Base-by-base conservation (phyloP, 1,140 invertebrate species). In the Homalodisca vitripennis region DNA sequence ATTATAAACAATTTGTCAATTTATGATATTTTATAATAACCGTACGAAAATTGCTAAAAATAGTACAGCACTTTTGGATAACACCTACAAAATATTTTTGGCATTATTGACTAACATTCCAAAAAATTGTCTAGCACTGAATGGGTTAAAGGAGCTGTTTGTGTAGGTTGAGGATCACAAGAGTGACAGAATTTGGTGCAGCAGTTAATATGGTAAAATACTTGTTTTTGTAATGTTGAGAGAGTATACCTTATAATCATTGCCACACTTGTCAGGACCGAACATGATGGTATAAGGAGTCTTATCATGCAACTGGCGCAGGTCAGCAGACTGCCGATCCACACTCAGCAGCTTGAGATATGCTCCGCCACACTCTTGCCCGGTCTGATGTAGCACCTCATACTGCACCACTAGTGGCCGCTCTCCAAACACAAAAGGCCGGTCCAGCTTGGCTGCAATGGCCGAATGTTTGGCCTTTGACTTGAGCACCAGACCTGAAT, bases 211-310 rank as follows among this genome's bases (percentile, higher is more conserved):
- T 24, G 32, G 1, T 66, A 30, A 1, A 12, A 41, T 46, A 62
- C 24, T 24, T 60, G 17, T 66, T 17, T 41, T 10, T 10, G 34
- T 41, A 17, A 41, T 10, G 17, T 41, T n/a, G 17, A 17, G 34
- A 41, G 6, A 10, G 48, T 55, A 68, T 78, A 90, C 87, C 81
- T 98, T 98, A 75, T 92, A 88, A 80, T 97, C 94, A 77, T 91
- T 94, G 67, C 97, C 97, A 84, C 98, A 99, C 81, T 99, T 99
- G 82, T 99, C 98, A 12, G 98, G 98, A 1, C 97, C 98, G 84
- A 99, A 99, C 98, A 99, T 99, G 75, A 99, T 95, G 1, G 94
- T 94, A 80, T 98, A 99, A 0, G 95, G 92, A 12, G 97, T 97
- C 82, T 98, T 97, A 82, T 99, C 96, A 79, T 95, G 87, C 79